phyloP scores from a whole-genome alignment of 2,113 vertebrate genomes.

The Cinclus cinclus region DNA sequence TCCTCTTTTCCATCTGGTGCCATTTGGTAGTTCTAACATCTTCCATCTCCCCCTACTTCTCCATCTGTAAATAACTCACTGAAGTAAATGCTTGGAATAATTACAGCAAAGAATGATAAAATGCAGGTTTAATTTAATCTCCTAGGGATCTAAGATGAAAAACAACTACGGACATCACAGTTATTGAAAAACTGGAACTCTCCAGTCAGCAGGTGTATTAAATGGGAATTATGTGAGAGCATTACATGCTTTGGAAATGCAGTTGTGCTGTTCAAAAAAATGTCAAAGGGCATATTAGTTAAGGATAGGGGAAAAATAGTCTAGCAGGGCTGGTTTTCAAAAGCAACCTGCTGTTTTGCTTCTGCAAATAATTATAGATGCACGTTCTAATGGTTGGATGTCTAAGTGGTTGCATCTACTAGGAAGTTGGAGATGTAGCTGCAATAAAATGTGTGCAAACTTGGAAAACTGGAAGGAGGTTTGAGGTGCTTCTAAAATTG shows the following conservation, averaged over 20 bases:
- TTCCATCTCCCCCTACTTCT: constrained; percentile 47
- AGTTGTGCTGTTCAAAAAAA: not conserved
- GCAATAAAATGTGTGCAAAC: not conserved
- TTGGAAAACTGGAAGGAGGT: not conserved
- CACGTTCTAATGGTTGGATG: not conserved
- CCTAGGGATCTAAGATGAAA: constrained; percentile 45
- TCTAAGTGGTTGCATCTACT: not conserved
- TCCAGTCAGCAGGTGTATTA: constrained; percentile 4
- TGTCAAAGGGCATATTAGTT: not conserved
- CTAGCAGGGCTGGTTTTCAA: not conserved
- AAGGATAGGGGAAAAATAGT: not conserved
- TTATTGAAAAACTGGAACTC: constrained; percentile 23
- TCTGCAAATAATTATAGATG: constrained; percentile 31
- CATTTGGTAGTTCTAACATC: constrained; percentile 49
- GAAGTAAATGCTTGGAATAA: constrained; percentile 59
- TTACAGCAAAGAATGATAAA: constrained; percentile 55
- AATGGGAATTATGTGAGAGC: not conserved
- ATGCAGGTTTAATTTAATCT: constrained; percentile 50
- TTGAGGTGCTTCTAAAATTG: not conserved
- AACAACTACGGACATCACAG: not conserved
- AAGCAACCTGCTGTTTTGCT: not conserved
- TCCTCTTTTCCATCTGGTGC: constrained; percentile 52
- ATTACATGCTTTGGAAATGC: not conserved
- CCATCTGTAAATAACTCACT: constrained; percentile 62
- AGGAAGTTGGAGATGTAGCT: not conserved